These are phyloP conservation scores for Artibeus lituratus DNA, from an alignment of 2,797 vertebrate genomes.

Conservation along the genomic window DNA sequence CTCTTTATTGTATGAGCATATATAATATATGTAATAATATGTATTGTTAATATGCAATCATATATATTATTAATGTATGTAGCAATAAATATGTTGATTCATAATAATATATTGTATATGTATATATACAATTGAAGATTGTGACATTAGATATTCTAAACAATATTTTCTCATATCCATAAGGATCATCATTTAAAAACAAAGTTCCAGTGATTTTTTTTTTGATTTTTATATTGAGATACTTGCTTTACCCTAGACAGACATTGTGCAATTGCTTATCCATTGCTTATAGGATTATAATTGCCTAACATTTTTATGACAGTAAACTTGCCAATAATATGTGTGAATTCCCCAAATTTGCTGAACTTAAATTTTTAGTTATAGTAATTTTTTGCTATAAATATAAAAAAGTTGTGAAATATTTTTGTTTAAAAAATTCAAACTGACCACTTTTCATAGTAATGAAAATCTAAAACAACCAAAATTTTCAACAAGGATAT, in stretches of 20 bases:
- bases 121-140: neutral
- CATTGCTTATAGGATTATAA: neutral
- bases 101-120: too few species aligned
- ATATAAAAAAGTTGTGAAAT: neutral
- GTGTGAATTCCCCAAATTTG: neutral
- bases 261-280: neutral
- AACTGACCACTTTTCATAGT: neutral
- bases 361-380: neutral
- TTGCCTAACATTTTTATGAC: neutral
- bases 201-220: neutral
- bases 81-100: neutral
- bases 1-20: neutral
- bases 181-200: neutral
- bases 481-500: neutral
- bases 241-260: neutral
- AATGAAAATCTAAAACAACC: neutral
- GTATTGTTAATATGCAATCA: too few species aligned
- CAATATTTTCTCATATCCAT: neutral
- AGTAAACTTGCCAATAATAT: neutral
- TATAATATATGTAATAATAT: too few species aligned
- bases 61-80: too few species aligned
- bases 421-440: neutral
- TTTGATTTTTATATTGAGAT: neutral
- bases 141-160: neutral
- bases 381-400: neutral